Conservation (phyloP, 2,797 vertebrate genomes). For the Anguilla obscura region DNA sequence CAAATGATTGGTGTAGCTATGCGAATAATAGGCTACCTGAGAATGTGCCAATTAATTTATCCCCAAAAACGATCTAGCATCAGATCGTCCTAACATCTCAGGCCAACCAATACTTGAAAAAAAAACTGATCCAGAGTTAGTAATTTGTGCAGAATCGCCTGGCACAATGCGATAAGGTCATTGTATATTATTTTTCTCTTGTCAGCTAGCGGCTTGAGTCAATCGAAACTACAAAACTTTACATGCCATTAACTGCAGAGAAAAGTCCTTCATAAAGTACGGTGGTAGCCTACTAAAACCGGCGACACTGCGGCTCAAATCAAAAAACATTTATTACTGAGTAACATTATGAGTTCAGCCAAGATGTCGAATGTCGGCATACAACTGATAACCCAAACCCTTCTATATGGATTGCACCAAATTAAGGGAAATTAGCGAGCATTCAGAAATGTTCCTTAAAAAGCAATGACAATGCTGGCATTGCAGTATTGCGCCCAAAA, state of each 20-base stretch:
- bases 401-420: background rate
- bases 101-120: background rate
- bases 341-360: background rate
- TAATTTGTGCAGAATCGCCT: background rate
- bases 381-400: background rate
- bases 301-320: background rate
- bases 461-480: background rate
- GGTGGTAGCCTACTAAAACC: background rate
- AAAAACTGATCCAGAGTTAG: background rate
- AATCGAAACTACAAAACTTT: background rate
- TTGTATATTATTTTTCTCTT: conserved; percentile 2
- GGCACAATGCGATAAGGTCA: background rate
- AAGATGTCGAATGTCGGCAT: conserved; percentile 12
- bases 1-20: conserved; percentile 18
- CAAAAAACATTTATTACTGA: background rate
- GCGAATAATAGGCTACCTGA: background rate
- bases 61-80: background rate
- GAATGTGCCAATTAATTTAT: background rate
- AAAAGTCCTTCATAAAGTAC: background rate
- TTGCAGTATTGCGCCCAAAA: background rate
- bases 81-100: background rate
- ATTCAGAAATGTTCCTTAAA: background rate
- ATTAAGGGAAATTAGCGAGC: background rate
- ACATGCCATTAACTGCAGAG: background rate
- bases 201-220: background rate